Evolutionary conservation across 1,140 invertebrate species (phyloP), one percentile per base, ranked within the genome.

Genomic region (Bombus haemorrhoidalis): DNA sequence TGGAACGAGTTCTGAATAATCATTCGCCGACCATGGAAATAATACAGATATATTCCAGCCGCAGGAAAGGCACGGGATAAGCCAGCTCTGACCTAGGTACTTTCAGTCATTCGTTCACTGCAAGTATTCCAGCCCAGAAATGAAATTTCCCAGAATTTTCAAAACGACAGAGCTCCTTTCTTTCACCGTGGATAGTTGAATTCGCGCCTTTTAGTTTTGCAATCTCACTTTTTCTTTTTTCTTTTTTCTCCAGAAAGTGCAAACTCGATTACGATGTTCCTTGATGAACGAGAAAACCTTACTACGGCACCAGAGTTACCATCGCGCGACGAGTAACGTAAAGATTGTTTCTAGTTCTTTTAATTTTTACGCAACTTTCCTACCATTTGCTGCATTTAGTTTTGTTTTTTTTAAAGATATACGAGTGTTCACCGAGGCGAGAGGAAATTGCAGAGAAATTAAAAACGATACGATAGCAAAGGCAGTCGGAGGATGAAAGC

Each of bases 221-320:
- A 59, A 76, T 76, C 25, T 39, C 25, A 1, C n/a, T 6, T 41
- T n/a, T 41, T 28, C 18, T 78, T 62, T 41, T 15, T 37, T 37
- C 0, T 69, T 69, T 12, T 28, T 13, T 6, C 25, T 18, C 12
- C 4, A 28, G 25, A 22, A 22, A 43, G 22, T 34, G 25, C 13
- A 80, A 80, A 37, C 64, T 69, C 32, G 77, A 79, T 79, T 79
- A 66, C 62, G 41, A 4, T 15, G 32, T 47, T 53, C 39, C 74
- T 13, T 5, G 25, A 41, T 43, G 18, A 43, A 34, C 8, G 32
- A 13, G 62, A 28, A 68, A 34, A 15, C 41, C 34, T 25, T 41
- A 25, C 37, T 1, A 53, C 47, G 6, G 5, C 1, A 22, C 25
- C 37, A n/a, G n/a, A 47, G n/a, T 47, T 22, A 47, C 9, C 22